Evolutionary conservation across 1,140 invertebrate genomes (phyloP).

Genomic region (Drosophila sproati): DNA sequence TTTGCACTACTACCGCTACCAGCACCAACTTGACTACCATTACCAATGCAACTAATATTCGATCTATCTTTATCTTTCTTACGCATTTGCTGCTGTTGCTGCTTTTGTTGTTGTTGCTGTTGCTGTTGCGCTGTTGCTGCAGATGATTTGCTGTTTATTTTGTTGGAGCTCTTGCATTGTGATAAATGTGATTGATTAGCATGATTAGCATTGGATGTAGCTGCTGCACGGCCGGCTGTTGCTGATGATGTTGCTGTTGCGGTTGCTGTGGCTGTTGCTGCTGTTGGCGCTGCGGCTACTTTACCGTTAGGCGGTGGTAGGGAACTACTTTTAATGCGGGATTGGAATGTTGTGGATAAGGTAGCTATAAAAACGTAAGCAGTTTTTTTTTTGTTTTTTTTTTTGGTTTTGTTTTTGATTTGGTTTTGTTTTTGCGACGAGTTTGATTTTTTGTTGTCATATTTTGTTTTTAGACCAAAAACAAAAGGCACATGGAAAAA

Average conservation of each 20-base stretch:
- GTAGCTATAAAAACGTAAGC: constrained; percentile 85
- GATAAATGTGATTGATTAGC: constrained; percentile 76
- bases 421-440: constrained; percentile 34
- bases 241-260: constrained; percentile 36
- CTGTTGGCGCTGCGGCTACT: constrained; percentile 72
- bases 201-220: constrained; percentile 76
- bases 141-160: constrained; percentile 15
- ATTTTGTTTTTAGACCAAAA: constrained; percentile 57
- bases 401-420: constrained; percentile 43
- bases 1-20: constrained; percentile 68
- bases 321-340: constrained; percentile 86
- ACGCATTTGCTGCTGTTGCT: constrained; percentile 69
- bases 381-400: constrained; percentile 56
- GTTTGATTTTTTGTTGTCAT: constrained; percentile 31
- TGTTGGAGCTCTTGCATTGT: constrained; percentile 58
- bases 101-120: constrained; percentile 37
- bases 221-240: constrained; percentile 53
- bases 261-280: constrained; percentile 56
- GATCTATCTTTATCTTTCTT: constrained; percentile 84
- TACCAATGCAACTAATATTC: constrained; percentile 76
- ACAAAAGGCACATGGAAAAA: constrained; percentile 75
- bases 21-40: constrained; percentile 71
- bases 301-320: constrained; percentile 83
- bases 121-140: constrained; percentile 42
- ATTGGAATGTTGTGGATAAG: constrained; percentile 85